A percentile compares a stretch with the other conserved stretches of the same genome.
Conservation (phyloP, 2,797 vertebrate genomes). For the Oreochromis mossambicus region DNA sequence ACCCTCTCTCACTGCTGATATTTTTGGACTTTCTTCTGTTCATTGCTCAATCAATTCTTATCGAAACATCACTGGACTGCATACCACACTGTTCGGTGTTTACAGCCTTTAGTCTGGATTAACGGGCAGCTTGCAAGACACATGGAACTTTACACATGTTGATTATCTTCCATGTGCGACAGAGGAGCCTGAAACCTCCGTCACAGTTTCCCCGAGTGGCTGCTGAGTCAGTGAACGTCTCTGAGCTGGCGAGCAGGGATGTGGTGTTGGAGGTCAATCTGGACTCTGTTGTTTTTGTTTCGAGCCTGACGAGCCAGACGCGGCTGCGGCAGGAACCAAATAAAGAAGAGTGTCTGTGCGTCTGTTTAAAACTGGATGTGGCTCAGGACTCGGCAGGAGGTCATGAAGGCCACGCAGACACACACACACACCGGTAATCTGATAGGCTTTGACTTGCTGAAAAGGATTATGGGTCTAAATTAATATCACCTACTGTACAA, state of each 20-base stretch:
- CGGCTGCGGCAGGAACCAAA: not conserved
- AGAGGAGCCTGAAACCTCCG: not conserved
- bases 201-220: not conserved
- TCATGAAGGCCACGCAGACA: not conserved
- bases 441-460: conserved; percentile 39
- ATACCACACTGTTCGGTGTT: not conserved
- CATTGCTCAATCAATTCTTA: not conserved
- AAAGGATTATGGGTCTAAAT: conserved; percentile 57
- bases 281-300: not conserved
- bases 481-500: conserved; percentile 47
- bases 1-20: not conserved
- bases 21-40: not conserved
- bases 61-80: not conserved
- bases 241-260: not conserved
- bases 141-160: not conserved
- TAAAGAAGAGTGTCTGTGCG: conserved; percentile 3
- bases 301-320: not conserved
- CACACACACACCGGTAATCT: conserved; percentile 29
- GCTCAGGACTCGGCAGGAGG: conserved; percentile 14
- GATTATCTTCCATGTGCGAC: not conserved
- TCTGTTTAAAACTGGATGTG: conserved; percentile 33
- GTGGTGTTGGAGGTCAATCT: not conserved
- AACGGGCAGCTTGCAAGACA: not conserved
- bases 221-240: conserved; percentile 1
- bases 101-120: not conserved